Evolutionary conservation across 2,888 invertebrate species (phyloP).

Genomic region (Zaprionus bogoriensis): DNA sequence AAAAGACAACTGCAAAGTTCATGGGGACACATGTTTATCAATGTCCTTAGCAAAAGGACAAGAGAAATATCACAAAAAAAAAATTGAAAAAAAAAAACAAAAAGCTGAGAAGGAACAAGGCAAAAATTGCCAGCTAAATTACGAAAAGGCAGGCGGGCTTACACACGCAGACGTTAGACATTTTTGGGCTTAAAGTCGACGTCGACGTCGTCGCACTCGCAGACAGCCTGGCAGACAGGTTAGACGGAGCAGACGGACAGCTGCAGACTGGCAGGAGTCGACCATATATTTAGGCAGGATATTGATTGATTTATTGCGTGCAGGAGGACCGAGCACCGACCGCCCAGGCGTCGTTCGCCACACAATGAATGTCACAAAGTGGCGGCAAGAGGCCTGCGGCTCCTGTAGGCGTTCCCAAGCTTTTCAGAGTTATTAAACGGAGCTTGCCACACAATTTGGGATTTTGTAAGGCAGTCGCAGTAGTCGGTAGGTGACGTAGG

Average conservation of each 20-base stretch:
- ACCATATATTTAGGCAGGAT: slow-evolving; percentile 49
- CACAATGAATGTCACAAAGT: slow-evolving; percentile 52
- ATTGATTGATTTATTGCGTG: slow-evolving; percentile 60
- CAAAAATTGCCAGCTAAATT: slow-evolving; percentile 37
- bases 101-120: not conserved
- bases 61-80: slow-evolving; percentile 8
- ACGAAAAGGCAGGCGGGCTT: slow-evolving; percentile 35
- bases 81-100: not conserved
- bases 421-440: slow-evolving; percentile 40
- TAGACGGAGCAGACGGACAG: not conserved
- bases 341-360: slow-evolving; percentile 34
- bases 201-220: slow-evolving; percentile 20
- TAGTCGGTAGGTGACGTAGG: not conserved
- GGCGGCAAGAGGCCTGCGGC: slow-evolving; percentile 31
- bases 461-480: not conserved
- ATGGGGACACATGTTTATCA: slow-evolving; percentile 60
- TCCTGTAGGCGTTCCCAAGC: slow-evolving; percentile 24
- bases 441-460: slow-evolving; percentile 12
- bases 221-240: slow-evolving; percentile 35
- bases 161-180: slow-evolving; percentile 50
- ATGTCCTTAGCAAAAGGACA: slow-evolving; percentile 36
- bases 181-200: slow-evolving; percentile 41
- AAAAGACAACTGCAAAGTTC: slow-evolving; percentile 60
- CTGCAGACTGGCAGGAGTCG: slow-evolving; percentile 9
- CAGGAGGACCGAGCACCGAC: slow-evolving; percentile 19